These are phyloP conservation scores for Pachydiplax longipennis DNA, from an alignment of 2,888 invertebrate species.

Conservation along the genomic window DNA sequence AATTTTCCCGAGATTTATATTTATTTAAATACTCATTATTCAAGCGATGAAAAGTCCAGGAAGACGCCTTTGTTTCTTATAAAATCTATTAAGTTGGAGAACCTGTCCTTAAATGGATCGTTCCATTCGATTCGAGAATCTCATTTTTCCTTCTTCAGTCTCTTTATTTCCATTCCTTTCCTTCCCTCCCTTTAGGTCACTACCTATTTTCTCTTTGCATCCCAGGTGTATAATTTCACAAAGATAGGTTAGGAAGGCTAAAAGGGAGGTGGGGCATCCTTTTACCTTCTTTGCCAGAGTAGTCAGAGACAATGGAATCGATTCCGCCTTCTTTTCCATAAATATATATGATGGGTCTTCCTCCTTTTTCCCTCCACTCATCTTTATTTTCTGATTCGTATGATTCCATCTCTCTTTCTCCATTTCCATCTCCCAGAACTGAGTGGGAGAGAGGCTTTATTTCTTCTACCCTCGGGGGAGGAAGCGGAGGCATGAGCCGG, in stretches of 20 bases:
- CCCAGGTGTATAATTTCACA: conserved; percentile 39
- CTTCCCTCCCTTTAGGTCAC: not conserved
- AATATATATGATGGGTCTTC: conserved; percentile 17
- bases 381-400: not conserved
- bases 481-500: not conserved
- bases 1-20: too few relatives aligned
- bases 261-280: conserved; percentile 27
- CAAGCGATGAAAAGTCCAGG: too few relatives aligned
- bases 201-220: not conserved
- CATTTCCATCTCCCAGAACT: not conserved
- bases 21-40: too few relatives aligned
- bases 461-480: not conserved
- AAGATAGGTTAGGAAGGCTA: conserved; percentile 13
- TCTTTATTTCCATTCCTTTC: not conserved
- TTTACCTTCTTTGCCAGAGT: conserved; percentile 22
- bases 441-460: not conserved
- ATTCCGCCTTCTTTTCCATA: conserved; percentile 38
- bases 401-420: not conserved
- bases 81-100: too few relatives aligned
- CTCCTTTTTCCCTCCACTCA: not conserved
- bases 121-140: not conserved
- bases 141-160: not conserved
- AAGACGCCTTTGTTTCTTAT: too few relatives aligned
- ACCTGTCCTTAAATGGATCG: too few relatives aligned
- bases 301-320: conserved; percentile 40